These are phyloP conservation scores for Rhizomys pruinosus DNA, from an alignment of 2,113 vertebrate genomes.

Conservation along the genomic window DNA sequence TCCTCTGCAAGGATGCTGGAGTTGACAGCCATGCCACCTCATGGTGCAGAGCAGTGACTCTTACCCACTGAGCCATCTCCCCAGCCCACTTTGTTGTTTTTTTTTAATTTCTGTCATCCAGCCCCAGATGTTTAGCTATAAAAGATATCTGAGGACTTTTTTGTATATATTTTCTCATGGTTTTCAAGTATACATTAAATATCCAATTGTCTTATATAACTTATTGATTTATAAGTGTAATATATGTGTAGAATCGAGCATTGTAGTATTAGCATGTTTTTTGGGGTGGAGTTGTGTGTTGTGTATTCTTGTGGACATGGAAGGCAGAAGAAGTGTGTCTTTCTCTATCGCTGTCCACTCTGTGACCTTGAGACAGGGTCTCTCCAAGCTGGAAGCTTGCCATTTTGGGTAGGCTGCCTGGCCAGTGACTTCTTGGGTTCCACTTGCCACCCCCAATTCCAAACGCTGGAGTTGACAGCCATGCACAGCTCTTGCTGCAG, in stretches of 20 bases:
- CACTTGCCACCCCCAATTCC: neutral
- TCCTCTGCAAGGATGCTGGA: neutral
- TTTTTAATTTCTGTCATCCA: too few relatives aligned
- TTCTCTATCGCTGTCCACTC: neutral
- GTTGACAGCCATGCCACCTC: too few relatives aligned
- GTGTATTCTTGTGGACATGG: neutral
- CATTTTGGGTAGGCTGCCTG: neutral
- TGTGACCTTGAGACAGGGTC: neutral
- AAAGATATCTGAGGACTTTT: neutral
- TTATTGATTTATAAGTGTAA: conserved; percentile 3
- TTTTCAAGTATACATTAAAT: conserved; percentile 2
- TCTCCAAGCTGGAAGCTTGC: neutral
- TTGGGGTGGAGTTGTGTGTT: neutral
- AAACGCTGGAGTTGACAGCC: too few relatives aligned
- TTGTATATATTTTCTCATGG: neutral
- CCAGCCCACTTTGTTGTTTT: too few relatives aligned
- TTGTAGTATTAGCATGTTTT: neutral
- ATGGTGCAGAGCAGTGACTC: too few relatives aligned
- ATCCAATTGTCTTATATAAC: neutral
- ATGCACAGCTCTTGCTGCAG: too few relatives aligned
- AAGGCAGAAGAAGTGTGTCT: neutral
- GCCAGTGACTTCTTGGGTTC: neutral
- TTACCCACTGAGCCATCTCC: neutral
- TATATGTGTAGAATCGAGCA: neutral
- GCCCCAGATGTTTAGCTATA: neutral